Evolutionary conservation across 2,113 vertebrate genomes (phyloP).

Genomic region (Brachyistius frenatus): DNA sequence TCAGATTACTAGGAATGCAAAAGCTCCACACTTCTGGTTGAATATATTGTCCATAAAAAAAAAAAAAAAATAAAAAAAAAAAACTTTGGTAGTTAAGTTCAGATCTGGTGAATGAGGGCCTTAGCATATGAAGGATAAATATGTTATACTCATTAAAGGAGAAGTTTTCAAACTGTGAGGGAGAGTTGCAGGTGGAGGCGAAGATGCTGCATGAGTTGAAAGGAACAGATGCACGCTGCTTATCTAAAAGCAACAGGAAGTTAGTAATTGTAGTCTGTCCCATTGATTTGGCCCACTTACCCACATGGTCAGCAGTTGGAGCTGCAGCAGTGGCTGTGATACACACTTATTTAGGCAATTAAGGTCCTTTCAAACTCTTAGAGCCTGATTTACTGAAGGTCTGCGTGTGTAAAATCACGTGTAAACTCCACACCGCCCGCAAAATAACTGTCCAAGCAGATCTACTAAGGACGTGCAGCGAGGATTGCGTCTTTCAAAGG

Average conservation of each 20-base stretch:
- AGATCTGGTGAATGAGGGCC: not conserved
- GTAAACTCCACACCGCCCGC: no score
- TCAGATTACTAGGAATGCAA: not conserved
- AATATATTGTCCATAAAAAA: no score
- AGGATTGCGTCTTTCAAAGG: no score
- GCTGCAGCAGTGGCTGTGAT: slow-evolving; percentile 7
- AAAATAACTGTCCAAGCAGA: no score
- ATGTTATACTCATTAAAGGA: not conserved
- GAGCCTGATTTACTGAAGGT: no score
- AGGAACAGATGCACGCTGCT: not conserved
- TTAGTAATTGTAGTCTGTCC: not conserved
- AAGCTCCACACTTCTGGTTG: no score
- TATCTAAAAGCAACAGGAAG: not conserved
- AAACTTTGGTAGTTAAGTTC: not conserved
- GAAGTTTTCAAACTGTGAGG: not conserved
- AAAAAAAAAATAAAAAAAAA: no score
- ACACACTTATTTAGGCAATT: slow-evolving; percentile 4
- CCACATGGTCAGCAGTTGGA: not conserved
- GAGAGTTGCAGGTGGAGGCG: not conserved
- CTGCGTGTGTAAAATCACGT: no score
- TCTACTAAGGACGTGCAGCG: no score
- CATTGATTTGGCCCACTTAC: not conserved
- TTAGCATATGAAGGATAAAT: not conserved
- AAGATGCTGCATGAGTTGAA: not conserved
- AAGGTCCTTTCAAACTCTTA: not conserved